Percentiles rank a stretch among this genome's conserved stretches.
These are phyloP conservation scores for Sciaenops ocellatus DNA, from an alignment of 2,797 vertebrate genomes.

Conservation along the genomic window DNA sequence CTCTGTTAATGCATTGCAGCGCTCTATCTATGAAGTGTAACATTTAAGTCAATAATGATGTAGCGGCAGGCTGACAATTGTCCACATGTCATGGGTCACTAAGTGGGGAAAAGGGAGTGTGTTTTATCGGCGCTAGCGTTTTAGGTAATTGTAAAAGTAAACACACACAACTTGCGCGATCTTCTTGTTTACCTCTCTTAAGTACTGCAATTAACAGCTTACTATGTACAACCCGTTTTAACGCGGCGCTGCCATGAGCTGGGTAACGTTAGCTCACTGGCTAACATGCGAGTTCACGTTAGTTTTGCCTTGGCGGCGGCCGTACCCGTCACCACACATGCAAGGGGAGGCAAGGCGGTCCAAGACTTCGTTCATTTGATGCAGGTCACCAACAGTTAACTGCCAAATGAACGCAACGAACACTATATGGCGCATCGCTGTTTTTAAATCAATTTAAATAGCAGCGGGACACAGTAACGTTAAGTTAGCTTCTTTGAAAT, in stretches of 20 bases:
- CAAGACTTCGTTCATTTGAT: slow-evolving; percentile 11
- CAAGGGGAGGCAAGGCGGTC: slow-evolving; percentile 53
- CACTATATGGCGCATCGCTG: accelerated
- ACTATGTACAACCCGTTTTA: background rate
- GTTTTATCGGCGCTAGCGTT: background rate
- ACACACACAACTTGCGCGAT: accelerated
- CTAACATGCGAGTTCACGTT: slow-evolving; percentile 52
- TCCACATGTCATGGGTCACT: slow-evolving; percentile 65
- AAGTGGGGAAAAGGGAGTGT: background rate
- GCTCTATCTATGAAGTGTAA: background rate
- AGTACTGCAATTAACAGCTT: background rate
- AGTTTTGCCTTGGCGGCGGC: slow-evolving; percentile 49
- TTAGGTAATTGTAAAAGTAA: background rate
- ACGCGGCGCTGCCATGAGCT: background rate
- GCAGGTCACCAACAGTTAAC: slow-evolving; percentile 11
- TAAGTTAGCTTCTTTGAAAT: background rate
- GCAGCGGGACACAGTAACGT: background rate
- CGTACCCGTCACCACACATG: slow-evolving; percentile 69
- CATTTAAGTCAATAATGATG: background rate
- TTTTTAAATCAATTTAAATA: background rate
- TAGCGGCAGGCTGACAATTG: slow-evolving; percentile 16
- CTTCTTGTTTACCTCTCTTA: accelerated
- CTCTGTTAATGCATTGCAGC: background rate
- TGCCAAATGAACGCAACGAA: background rate
- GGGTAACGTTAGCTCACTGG: slow-evolving; percentile 40